A percentile compares a stretch with the other conserved stretches of the same genome.
Evolutionary conservation across 2,888 invertebrate genomes (phyloP).

Genomic region (Teinopalpus imperialis): DNA sequence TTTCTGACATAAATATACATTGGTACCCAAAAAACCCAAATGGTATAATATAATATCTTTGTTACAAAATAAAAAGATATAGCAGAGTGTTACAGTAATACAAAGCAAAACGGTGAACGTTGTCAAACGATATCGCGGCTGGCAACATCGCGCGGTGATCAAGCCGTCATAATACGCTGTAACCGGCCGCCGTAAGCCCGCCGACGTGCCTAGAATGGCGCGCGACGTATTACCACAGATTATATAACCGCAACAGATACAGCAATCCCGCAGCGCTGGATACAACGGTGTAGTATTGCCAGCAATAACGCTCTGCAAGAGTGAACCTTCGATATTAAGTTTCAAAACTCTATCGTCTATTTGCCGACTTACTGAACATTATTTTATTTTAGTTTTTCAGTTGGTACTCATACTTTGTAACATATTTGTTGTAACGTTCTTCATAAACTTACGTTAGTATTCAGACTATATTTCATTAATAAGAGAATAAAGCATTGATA

Average conservation of each 20-base stretch:
- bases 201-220: constrained; percentile 30
- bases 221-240: constrained; percentile 26
- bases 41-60: too few relatives aligned
- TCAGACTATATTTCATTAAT: too few relatives aligned
- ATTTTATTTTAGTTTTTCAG: too few relatives aligned
- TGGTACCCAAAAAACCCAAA: too few relatives aligned
- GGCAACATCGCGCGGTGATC: constrained; percentile 10
- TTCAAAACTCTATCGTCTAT: constrained; percentile 2
- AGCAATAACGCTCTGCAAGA: neutral
- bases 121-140: constrained; percentile 7
- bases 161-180: constrained; percentile 18
- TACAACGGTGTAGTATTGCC: constrained; percentile 14
- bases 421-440: too few relatives aligned
- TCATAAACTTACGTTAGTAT: too few relatives aligned
- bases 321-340: constrained; percentile 4
- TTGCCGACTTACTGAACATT: too few relatives aligned
- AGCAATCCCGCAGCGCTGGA: constrained; percentile 6
- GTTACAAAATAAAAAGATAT: too few relatives aligned
- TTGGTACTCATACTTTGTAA: too few relatives aligned
- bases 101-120: constrained; percentile 13
- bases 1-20: too few relatives aligned
- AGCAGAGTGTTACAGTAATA: too few relatives aligned
- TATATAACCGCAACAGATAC: constrained; percentile 26
- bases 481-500: too few relatives aligned
- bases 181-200: constrained; percentile 27